These are phyloP conservation scores for Centropyge bicolor DNA, from an alignment of 2,797 vertebrate genomes.

Conservation along the genomic window DNA sequence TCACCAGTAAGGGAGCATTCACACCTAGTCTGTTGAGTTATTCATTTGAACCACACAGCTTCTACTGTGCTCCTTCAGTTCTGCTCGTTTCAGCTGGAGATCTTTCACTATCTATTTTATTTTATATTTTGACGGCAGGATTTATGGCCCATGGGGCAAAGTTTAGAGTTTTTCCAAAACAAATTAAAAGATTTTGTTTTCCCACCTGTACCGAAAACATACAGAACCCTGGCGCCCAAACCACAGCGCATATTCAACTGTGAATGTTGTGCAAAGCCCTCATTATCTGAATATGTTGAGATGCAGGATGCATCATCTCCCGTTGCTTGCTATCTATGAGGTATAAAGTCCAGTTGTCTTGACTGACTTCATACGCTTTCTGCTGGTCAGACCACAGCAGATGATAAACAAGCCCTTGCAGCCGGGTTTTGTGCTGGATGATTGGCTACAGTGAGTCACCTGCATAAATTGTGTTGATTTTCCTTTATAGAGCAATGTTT, in stretches of 20 bases:
- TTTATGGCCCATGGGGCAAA: not conserved
- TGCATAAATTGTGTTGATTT: conserved; percentile 33
- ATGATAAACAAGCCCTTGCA: conserved; percentile 12
- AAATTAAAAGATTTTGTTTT: conserved; percentile 14
- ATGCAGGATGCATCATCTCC: conserved; percentile 1
- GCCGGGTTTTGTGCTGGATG: conserved; percentile 17
- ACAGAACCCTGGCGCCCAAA: not conserved
- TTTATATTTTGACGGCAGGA: conserved; percentile 7
- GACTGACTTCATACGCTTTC: conserved; percentile 15
- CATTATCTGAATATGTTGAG: not conserved
- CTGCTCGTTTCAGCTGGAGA: conserved; percentile 8
- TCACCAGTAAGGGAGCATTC: conserved; percentile 12
- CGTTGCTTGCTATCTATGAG: conserved; percentile 8
- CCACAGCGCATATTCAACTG: not conserved
- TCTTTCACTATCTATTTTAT: not conserved
- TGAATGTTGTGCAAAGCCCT: not conserved
- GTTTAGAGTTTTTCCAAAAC: not conserved
- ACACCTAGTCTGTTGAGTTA: conserved; percentile 20
- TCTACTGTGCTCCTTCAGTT: conserved; percentile 4
- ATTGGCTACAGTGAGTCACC: conserved; percentile 23
- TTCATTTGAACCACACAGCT: conserved; percentile 24
- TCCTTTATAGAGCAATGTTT: conserved; percentile 9
- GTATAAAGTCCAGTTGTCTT: conserved; percentile 9
- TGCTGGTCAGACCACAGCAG: not conserved
- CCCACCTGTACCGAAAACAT: not conserved